These are phyloP conservation scores for Andrena trimmerana DNA, from an alignment of 2,888 invertebrate species.

Conservation along the genomic window DNA sequence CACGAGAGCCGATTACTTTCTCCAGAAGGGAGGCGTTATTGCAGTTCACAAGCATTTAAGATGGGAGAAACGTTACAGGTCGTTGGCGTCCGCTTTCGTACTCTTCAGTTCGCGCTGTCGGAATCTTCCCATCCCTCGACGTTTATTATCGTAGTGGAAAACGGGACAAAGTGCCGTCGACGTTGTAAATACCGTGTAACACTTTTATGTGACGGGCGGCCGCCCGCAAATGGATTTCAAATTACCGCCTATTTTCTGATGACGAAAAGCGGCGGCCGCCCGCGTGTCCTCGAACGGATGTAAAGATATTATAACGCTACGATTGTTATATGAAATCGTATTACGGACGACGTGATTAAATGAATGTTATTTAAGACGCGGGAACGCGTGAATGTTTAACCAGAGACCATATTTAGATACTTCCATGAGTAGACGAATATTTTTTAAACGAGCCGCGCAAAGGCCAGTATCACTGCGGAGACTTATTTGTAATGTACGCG, in stretches of 20 bases:
- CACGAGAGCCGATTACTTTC: slow-evolving; percentile 21
- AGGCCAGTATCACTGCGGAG: not conserved
- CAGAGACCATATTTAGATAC: slow-evolving; percentile 31
- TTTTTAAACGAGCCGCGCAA: slow-evolving; percentile 15
- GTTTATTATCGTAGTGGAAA: not conserved
- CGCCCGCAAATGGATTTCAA: not conserved
- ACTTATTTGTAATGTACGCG: slow-evolving; percentile 29
- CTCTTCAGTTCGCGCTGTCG: not conserved
- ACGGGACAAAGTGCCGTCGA: not conserved
- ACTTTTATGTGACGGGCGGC: not conserved
- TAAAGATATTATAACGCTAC: not conserved
- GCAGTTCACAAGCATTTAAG: slow-evolving; percentile 31
- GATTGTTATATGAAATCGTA: not conserved
- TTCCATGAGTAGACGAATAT: slow-evolving; percentile 19
- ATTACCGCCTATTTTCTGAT: slow-evolving; percentile 3
- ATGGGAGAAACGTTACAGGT: slow-evolving; percentile 13
- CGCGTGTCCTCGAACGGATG: not conserved
- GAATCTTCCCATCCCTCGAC: not conserved
- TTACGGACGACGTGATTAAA: not conserved
- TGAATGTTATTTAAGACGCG: not conserved
- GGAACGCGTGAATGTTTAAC: slow-evolving; percentile 9
- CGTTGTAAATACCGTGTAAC: slow-evolving; percentile 18
- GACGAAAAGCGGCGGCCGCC: not conserved
- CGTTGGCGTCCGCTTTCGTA: not conserved
- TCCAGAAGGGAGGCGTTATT: not conserved